Evolutionary conservation across 2,888 invertebrate species (phyloP).

Genomic region (Eupithecia dodoneata): DNA sequence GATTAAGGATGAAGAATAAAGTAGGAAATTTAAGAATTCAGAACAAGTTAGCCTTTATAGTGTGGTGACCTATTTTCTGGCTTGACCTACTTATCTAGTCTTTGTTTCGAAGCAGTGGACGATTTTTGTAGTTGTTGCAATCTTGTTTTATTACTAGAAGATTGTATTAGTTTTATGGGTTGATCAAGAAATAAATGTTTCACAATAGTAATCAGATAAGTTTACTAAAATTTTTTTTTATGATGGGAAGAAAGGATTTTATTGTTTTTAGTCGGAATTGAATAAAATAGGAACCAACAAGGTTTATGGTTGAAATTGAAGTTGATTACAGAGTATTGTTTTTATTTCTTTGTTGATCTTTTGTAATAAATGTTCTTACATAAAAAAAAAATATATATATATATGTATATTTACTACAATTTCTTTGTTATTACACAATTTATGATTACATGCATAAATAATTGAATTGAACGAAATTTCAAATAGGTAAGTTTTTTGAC

Average conservation of each 20-base stretch:
- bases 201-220: background rate
- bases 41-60: background rate
- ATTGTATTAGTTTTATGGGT: background rate
- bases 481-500: background rate
- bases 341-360: background rate
- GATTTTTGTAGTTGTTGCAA: background rate
- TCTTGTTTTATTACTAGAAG: background rate
- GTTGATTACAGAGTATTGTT: background rate
- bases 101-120: conserved; percentile 6
- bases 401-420: background rate
- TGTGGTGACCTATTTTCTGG: background rate
- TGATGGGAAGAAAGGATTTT: background rate
- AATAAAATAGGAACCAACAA: background rate
- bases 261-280: background rate
- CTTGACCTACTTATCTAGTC: background rate
- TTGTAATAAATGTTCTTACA: background rate
- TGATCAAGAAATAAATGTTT: background rate
- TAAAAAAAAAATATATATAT: background rate
- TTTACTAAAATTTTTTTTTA: background rate
- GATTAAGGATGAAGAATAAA: background rate
- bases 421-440: background rate
- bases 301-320: background rate
- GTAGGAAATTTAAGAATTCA: background rate
- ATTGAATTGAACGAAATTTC: background rate
- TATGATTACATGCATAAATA: background rate